A percentile compares a stretch with the other conserved stretches of the same genome.
These are phyloP conservation scores for Macroramphosus scolopax DNA, from an alignment of 2,797 vertebrate species.

Conservation along the genomic window DNA sequence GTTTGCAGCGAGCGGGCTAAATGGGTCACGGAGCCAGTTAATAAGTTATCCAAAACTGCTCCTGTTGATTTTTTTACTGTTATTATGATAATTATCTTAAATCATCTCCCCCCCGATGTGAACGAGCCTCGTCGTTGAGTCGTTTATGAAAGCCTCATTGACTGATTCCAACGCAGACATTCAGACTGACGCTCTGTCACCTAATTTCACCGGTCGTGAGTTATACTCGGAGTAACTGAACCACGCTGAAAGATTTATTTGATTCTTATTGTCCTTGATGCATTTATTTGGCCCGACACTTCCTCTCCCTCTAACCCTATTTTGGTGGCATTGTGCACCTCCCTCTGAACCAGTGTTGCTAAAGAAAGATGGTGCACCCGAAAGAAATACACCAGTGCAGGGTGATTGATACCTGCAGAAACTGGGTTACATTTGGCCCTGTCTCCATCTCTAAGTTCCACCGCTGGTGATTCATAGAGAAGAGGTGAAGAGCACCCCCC, in stretches of 20 bases:
- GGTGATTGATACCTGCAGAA: slow-evolving; percentile 81
- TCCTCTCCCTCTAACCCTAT: slow-evolving; percentile 10
- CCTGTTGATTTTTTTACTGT: slow-evolving; percentile 74
- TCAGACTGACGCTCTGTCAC: slow-evolving; percentile 67
- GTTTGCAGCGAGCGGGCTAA: slow-evolving; percentile 71
- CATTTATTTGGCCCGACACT: slow-evolving; percentile 45
- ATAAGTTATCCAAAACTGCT: slow-evolving; percentile 79
- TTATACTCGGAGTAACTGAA: slow-evolving; percentile 51
- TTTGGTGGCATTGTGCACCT: slow-evolving; percentile 43
- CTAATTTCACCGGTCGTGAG: slow-evolving; percentile 76
- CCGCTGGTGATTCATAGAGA: slow-evolving; percentile 74
- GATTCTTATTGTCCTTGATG: slow-evolving; percentile 53
- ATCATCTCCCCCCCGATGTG: slow-evolving; percentile 67
- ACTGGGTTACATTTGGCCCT: slow-evolving; percentile 79
- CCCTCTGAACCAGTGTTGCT: slow-evolving; percentile 55
- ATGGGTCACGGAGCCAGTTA: slow-evolving; percentile 70
- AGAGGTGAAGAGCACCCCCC: slow-evolving; percentile 65
- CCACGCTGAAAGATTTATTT: slow-evolving; percentile 41
- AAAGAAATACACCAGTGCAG: slow-evolving; percentile 62
- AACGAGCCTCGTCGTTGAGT: slow-evolving; percentile 56
- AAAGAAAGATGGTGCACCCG: slow-evolving; percentile 75
- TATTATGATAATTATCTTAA: slow-evolving; percentile 78
- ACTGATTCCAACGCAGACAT: slow-evolving; percentile 62
- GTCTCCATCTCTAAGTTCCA: slow-evolving; percentile 71
- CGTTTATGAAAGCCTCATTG: slow-evolving; percentile 69